Evolutionary conservation across 92 coral and sea anemone genomes (phyloP).

Genomic region (Isaurus tuberculatus): DNA sequence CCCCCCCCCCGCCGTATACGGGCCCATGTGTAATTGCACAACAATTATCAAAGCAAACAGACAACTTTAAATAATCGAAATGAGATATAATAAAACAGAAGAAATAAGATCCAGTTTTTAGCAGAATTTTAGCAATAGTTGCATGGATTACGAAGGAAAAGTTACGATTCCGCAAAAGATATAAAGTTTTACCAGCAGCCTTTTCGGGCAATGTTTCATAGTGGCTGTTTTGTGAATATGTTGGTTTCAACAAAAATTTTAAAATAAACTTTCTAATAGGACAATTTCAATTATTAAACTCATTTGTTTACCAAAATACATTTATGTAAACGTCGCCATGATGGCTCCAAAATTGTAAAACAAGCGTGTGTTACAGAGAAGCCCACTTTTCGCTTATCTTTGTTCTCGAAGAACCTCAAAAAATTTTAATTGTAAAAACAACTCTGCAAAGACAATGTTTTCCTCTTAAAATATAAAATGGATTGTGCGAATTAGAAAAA

Average conservation of each 20-base stretch:
- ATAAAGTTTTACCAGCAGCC: neutral
- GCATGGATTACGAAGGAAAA: neutral
- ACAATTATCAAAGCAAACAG: neutral
- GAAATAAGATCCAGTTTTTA: neutral
- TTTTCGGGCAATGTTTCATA: neutral
- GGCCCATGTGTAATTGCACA: neutral
- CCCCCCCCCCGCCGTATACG: neutral
- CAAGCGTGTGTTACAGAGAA: neutral
- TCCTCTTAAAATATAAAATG: neutral
- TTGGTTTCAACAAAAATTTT: neutral
- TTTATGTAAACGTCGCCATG: neutral
- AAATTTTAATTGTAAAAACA: neutral
- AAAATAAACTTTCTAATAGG: neutral
- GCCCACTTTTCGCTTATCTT: neutral
- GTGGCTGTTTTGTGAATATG: neutral
- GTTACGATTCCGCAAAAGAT: neutral
- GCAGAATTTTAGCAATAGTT: neutral
- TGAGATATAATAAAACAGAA: neutral
- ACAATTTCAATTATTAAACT: neutral
- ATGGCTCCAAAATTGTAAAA: neutral
- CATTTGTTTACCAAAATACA: neutral
- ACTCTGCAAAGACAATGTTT: neutral
- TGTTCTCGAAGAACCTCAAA: constrained; percentile 8
- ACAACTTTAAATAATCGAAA: neutral
- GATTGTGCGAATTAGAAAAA: neutral